Conservation (phyloP, 2,113 vertebrate species). For the Anhinga anhinga region DNA sequence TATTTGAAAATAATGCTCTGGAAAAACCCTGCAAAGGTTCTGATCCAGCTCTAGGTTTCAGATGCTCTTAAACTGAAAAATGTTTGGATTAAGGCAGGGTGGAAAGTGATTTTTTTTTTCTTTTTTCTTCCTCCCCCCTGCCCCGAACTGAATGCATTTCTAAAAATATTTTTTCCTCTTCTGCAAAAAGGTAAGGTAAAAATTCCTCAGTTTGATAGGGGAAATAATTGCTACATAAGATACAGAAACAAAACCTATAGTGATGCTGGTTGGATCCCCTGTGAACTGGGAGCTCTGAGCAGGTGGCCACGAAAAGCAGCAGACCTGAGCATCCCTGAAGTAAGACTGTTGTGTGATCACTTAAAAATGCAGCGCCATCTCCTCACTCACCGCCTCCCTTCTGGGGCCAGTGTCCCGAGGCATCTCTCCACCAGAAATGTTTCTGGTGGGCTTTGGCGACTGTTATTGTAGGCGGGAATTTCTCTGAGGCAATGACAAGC, state of each 20-base stretch:
- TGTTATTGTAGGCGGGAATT: background rate
- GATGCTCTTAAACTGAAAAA: background rate
- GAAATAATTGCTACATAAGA: background rate
- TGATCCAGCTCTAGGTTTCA: background rate
- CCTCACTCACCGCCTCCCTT: background rate
- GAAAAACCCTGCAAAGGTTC: background rate
- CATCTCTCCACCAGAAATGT: background rate
- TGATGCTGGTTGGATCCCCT: background rate
- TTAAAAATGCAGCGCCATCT: background rate
- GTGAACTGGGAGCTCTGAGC: background rate
- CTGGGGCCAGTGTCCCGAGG: background rate
- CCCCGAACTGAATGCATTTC: background rate
- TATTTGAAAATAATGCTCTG: slow-evolving; percentile 28
- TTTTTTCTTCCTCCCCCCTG: background rate
- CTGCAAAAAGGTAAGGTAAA: background rate
- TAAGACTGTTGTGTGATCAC: background rate
- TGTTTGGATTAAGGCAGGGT: background rate
- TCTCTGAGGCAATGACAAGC: background rate
- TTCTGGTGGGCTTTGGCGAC: background rate
- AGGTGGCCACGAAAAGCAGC: background rate
- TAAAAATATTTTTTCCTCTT: background rate
- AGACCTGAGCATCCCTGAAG: background rate
- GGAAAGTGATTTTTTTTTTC: background rate
- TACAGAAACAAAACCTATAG: background rate
- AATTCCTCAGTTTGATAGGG: background rate